A percentile compares a stretch with the other conserved stretches of the same genome.
Evolutionary conservation across 2,888 invertebrate genomes (phyloP).

Genomic region (Nemapogon koenigi): DNA sequence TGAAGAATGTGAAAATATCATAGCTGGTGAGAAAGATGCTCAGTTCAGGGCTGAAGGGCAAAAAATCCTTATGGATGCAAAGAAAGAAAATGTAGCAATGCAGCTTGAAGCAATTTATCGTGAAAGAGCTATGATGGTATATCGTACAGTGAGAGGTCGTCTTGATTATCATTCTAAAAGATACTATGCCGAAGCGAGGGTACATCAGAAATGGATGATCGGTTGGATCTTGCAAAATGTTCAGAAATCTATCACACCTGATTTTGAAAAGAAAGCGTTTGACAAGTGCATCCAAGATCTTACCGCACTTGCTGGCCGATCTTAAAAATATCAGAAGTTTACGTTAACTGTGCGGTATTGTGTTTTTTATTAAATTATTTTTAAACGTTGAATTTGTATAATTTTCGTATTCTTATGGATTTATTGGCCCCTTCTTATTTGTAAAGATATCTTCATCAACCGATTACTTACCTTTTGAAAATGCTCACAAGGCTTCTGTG

Average conservation of each 20-base stretch:
- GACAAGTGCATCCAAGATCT: slow-evolving; percentile 86
- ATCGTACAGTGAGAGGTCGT: slow-evolving; percentile 70
- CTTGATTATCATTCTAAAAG: slow-evolving; percentile 91
- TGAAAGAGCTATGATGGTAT: slow-evolving; percentile 60
- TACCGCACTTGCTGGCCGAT: slow-evolving; percentile 65
- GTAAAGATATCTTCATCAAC: too few relatives aligned
- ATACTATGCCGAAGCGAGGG: slow-evolving; percentile 75
- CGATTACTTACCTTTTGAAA: too few relatives aligned
- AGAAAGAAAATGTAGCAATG: slow-evolving; percentile 88
- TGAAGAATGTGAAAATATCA: slow-evolving; percentile 41
- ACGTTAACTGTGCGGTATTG: too few relatives aligned
- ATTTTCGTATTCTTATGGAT: too few relatives aligned
- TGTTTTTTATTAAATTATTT: too few relatives aligned
- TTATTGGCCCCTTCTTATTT: too few relatives aligned
- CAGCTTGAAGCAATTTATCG: slow-evolving; percentile 94
- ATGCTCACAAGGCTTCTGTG: too few relatives aligned
- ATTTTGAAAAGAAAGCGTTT: slow-evolving; percentile 86
- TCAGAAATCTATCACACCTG: slow-evolving; percentile 81
- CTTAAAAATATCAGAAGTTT: too few relatives aligned
- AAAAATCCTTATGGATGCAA: slow-evolving; percentile 77
- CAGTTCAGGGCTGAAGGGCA: slow-evolving; percentile 82
- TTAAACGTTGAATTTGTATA: too few relatives aligned
- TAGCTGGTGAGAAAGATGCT: slow-evolving; percentile 69
- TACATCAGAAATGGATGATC: slow-evolving; percentile 93
- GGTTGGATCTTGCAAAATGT: slow-evolving; percentile 89